Evolutionary conservation across 2,797 vertebrate genomes (phyloP).

Genomic region (Acipenser oxyrinchus): DNA sequence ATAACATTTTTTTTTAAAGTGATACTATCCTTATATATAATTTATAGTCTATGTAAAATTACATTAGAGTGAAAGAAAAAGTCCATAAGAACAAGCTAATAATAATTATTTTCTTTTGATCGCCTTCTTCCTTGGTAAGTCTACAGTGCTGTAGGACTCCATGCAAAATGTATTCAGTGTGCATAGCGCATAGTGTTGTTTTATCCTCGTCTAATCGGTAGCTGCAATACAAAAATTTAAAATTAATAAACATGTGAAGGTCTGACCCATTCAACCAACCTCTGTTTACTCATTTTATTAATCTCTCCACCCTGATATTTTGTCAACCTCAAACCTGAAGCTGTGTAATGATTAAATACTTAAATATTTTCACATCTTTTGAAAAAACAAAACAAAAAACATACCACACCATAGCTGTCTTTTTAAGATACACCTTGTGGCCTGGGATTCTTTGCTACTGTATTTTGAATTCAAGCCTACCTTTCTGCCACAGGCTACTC

Average conservation of each 20-base stretch:
- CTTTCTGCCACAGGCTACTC: constrained; percentile 46
- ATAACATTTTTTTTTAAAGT: not conserved
- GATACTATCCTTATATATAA: constrained; percentile 27
- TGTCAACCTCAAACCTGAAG: too few species aligned
- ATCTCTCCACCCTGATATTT: too few species aligned
- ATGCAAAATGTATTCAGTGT: constrained; percentile 29
- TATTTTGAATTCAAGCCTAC: constrained; percentile 30
- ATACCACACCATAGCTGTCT: too few species aligned
- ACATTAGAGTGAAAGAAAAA: constrained; percentile 10
- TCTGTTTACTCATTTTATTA: too few species aligned
- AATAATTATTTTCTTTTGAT: not conserved
- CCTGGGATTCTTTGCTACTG: not conserved
- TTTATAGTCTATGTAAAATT: constrained; percentile 27
- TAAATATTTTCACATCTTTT: too few species aligned
- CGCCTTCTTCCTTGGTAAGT: not conserved
- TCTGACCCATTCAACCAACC: too few species aligned
- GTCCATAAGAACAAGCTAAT: not conserved
- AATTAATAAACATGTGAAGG: too few species aligned
- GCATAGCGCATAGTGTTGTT: constrained; percentile 18
- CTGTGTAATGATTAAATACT: too few species aligned
- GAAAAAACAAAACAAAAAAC: too few species aligned
- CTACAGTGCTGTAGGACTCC: constrained; percentile 13
- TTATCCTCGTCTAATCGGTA: constrained; percentile 44
- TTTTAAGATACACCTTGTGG: too few species aligned
- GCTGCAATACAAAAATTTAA: constrained; percentile 35